These are phyloP conservation scores for Xylophagus ater DNA, from an alignment of 2,888 invertebrate species.

Conservation along the genomic window DNA sequence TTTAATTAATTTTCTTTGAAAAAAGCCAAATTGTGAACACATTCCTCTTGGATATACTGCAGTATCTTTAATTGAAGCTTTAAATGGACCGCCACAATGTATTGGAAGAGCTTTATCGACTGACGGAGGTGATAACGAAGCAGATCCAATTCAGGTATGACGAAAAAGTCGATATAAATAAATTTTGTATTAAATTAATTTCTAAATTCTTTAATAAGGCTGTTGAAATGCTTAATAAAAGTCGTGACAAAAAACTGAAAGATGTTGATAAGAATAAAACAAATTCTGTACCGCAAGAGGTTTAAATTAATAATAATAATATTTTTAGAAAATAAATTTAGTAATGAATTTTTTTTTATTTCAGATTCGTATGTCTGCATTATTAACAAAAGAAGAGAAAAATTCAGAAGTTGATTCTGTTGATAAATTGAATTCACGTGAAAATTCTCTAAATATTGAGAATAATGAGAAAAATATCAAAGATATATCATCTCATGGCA, in stretches of 20 bases:
- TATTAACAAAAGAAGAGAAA: conserved; percentile 55
- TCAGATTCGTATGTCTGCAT: conserved; percentile 61
- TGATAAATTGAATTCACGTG: conserved; percentile 26
- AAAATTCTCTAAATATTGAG: neutral
- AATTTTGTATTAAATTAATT: neutral
- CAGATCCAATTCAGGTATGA: conserved; percentile 42
- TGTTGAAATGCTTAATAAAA: conserved; percentile 25
- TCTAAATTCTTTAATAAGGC: conserved; percentile 10
- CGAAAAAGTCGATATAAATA: neutral
- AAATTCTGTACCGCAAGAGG: conserved; percentile 5
- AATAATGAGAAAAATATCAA: conserved; percentile 14
- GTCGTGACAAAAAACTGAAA: conserved; percentile 29
- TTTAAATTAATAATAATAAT: neutral
- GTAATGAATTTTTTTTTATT: neutral
- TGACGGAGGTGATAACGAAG: conserved; percentile 46
- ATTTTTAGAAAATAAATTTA: neutral
- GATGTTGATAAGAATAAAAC: conserved; percentile 19
- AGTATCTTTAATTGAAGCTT: conserved; percentile 86
- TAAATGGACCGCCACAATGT: conserved; percentile 71
- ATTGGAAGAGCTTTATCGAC: conserved; percentile 28
- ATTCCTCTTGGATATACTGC: conserved; percentile 90
- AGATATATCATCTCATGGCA: conserved; percentile 31
- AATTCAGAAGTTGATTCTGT: conserved; percentile 24
- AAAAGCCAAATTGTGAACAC: conserved; percentile 37
- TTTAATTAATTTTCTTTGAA: neutral